Conservation (phyloP, 1,140 invertebrate species). For the Delia radicum region DNA sequence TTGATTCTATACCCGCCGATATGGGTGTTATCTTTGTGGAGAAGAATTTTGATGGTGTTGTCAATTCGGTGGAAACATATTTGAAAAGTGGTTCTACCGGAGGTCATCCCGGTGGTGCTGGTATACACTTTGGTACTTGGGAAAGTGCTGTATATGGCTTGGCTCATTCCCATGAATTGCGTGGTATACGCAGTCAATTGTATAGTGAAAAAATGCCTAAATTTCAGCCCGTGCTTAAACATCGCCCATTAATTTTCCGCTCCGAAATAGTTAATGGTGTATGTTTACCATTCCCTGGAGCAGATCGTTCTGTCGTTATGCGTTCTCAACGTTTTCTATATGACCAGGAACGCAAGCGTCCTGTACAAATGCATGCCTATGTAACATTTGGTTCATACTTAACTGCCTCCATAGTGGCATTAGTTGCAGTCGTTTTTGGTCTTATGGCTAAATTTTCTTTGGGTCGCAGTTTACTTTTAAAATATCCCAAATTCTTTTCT, state of each 20-base stretch:
- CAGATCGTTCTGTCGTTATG: conserved; percentile 76
- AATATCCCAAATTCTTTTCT: conserved; percentile 75
- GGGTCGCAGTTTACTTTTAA: conserved; percentile 67
- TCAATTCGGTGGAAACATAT: conserved; percentile 78
- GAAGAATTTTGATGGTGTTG: conserved; percentile 71
- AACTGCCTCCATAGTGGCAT: conserved; percentile 52
- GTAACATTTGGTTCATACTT: conserved; percentile 57
- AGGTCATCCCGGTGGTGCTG: conserved; percentile 37
- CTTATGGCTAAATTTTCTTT: conserved; percentile 67
- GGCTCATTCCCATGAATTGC: conserved; percentile 65
- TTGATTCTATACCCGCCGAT: conserved; percentile 87
- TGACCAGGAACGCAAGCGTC: conserved; percentile 68
- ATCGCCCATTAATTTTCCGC: conserved; percentile 62
- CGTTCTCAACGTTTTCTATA: conserved; percentile 76
- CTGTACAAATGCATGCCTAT: conserved; percentile 70
- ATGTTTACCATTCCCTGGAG: conserved; percentile 75
- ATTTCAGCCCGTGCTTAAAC: conserved; percentile 63
- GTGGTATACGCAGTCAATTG: conserved; percentile 64
- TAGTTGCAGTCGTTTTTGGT: conserved; percentile 65
- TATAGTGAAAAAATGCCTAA: conserved; percentile 66
- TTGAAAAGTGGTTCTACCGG: conserved; percentile 56
- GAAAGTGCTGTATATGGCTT: conserved; percentile 77
- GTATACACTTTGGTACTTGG: conserved; percentile 78
- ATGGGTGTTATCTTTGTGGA: conserved; percentile 76
- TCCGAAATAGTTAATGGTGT: conserved; percentile 60